Conservation (phyloP, 2,113 vertebrate species). For the Diglossa brunneiventris region DNA sequence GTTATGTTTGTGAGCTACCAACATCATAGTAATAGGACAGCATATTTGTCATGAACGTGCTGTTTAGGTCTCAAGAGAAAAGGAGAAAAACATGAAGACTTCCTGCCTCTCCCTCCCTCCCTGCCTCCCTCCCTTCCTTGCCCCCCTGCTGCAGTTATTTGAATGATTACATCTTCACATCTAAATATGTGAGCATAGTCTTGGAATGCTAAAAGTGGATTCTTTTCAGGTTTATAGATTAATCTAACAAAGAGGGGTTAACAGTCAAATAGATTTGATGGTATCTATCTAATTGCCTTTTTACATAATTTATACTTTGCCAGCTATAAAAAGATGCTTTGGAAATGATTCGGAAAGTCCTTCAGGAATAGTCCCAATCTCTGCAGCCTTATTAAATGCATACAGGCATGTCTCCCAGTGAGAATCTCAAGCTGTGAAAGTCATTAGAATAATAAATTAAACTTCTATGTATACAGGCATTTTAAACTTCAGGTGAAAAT, state of each 20-base stretch:
- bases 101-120: background rate
- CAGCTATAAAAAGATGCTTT: slow-evolving; percentile 72
- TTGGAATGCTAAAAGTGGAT: slow-evolving; percentile 36
- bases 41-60: background rate
- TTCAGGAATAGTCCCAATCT: slow-evolving; percentile 72
- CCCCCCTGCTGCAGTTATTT: background rate
- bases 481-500: slow-evolving; percentile 72
- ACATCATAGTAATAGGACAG: background rate
- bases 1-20: background rate
- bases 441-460: slow-evolving; percentile 84
- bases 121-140: background rate
- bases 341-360: slow-evolving; percentile 65
- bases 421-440: slow-evolving; percentile 78
- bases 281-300: slow-evolving; percentile 61
- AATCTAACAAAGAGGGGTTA: slow-evolving; percentile 62
- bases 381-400: slow-evolving; percentile 76
- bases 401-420: slow-evolving; percentile 71
- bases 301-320: slow-evolving; percentile 66
- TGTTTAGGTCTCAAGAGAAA: background rate
- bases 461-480: slow-evolving; percentile 66
- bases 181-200: slow-evolving; percentile 10
- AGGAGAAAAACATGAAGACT: background rate
- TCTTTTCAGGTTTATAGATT: slow-evolving; percentile 50
- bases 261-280: slow-evolving; percentile 47
- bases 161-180: slow-evolving; percentile 1